Evolutionary conservation across 2,888 invertebrate species (phyloP), one percentile per base, ranked within the genome.

Genomic region (Eilema sororculum): DNA sequence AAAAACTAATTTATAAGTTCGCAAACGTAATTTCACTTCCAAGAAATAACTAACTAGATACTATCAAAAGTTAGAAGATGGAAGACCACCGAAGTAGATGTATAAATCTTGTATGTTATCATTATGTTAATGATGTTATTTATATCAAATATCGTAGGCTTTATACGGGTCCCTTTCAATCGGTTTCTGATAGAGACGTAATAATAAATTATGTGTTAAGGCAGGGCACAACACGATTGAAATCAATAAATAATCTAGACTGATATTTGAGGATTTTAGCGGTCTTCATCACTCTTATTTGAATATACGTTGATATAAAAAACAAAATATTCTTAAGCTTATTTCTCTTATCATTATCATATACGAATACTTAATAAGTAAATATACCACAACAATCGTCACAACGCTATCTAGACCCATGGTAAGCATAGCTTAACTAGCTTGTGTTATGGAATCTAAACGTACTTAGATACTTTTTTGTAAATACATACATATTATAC

Each of bases 241-340:
- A 52, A 52, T 52, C n/a, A 52, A 52, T 52, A 52, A 52, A 52
- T n/a, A 52, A 52, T 52, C n/a, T 52, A 52, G n/a, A 9, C 52
- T 52, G 52, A 46, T 20, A 46, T 46, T 20, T 20, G 4, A 41
- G 13, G 3, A 41, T 41, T 16, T 41, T 16, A 46, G 20, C 8
- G 16, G 5, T 6, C 20, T 6, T 20, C 46, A 46, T 46, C 46
- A 20, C 46, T 46, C n/a, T n/a, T n/a, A n/a, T n/a, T n/a, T n/a
- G n/a, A n/a, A n/a, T n/a, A n/a, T n/a, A n/a, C n/a, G n/a, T n/a
- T n/a, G n/a, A n/a, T n/a, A n/a, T n/a, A n/a, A n/a, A n/a, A n/a
- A n/a, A n/a, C n/a, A n/a, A n/a, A n/a, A n/a, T n/a, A n/a, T n/a
- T n/a, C n/a, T n/a, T n/a, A n/a, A n/a, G n/a, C n/a, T n/a, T n/a